phyloP scores from a whole-genome alignment of 2,888 invertebrate species.

The Rotaria macrura region DNA sequence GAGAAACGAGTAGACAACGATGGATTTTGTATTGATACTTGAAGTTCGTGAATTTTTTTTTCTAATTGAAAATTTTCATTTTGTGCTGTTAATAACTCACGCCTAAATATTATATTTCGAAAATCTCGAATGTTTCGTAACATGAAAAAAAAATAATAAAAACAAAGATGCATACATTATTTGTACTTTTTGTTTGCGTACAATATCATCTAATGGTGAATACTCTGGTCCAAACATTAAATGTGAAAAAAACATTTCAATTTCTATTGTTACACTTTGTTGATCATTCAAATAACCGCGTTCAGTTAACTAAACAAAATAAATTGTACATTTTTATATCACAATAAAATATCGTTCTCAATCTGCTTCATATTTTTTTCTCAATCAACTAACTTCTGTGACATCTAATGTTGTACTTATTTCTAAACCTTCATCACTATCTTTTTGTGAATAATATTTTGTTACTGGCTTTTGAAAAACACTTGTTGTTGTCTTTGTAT shows the following conservation, averaged over 20 bases:
- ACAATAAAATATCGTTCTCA: too few species aligned
- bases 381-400: conserved; percentile 56
- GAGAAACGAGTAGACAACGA: conserved; percentile 1
- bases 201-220: conserved; percentile 71
- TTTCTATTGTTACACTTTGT: conserved; percentile 61
- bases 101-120: conserved; percentile 53
- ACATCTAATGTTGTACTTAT: conserved; percentile 68
- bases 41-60: conserved; percentile 69
- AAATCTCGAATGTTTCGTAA: neutral
- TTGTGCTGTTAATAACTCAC: conserved; percentile 67
- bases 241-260: conserved; percentile 72
- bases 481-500: conserved; percentile 54
- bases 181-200: conserved; percentile 68
- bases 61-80: conserved; percentile 73
- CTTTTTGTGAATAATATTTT: conserved; percentile 69
- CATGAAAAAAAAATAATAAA: too few species aligned
- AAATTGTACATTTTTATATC: conserved; percentile 40
- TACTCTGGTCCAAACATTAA: conserved; percentile 69
- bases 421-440: conserved; percentile 66
- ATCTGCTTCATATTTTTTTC: too few species aligned
- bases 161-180: conserved; percentile 58
- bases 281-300: conserved; percentile 64
- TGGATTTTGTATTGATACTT: conserved; percentile 56
- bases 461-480: conserved; percentile 65
- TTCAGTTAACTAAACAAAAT: conserved; percentile 55